Evolutionary conservation across 1,140 invertebrate species (phyloP), one percentile per base, ranked within the genome.

Genomic region (Caligus rogercresseyi): DNA sequence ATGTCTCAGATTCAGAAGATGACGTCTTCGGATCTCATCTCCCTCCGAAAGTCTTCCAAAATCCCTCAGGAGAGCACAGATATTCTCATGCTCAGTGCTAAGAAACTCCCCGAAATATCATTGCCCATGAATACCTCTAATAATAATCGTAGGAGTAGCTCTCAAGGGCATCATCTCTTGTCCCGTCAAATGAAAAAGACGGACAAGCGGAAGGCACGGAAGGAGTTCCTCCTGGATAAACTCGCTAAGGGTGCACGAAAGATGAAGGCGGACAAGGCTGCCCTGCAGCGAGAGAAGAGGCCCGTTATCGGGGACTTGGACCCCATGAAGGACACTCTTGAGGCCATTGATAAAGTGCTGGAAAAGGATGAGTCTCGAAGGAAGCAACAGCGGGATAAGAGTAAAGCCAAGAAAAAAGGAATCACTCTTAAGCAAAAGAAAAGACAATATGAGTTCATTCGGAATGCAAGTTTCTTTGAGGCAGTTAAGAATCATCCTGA

Each of bases 361-460:
- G 60, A 54, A 7, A 20, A 52, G 20, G 52, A 62, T 52, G 43
- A 54, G 15, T 21, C n/a, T 19, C 1, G 20, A 26, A 60, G 31
- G 14, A 19, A 18, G 14, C 18, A 19, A 21, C 11, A 62, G 52
- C 19, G 13, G n/a, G 13, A 52, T 16, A 62, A 62, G 26, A 61
- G 26, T 16, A 54, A 62, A 11, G 11, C 31, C 20, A 43, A 11
- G 24, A 13, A 52, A 16, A 60, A 60, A 54, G 20, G 60, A 54
- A 16, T n/a, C 16, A 54, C 53, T 19, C 4, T 53, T n/a, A 62
- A 62, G 60, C 4, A 52, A 16, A 62, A 62, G 21, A 53, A 62
- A 3, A 2, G 15, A 20, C 31, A 62, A 15, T 2, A 52, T 18
- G 24, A 62, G 25, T 55, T 62, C 16, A 52, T 21, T 25, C 52